Conservation (phyloP, 2,797 vertebrate genomes). For the Siniperca obscura region DNA sequence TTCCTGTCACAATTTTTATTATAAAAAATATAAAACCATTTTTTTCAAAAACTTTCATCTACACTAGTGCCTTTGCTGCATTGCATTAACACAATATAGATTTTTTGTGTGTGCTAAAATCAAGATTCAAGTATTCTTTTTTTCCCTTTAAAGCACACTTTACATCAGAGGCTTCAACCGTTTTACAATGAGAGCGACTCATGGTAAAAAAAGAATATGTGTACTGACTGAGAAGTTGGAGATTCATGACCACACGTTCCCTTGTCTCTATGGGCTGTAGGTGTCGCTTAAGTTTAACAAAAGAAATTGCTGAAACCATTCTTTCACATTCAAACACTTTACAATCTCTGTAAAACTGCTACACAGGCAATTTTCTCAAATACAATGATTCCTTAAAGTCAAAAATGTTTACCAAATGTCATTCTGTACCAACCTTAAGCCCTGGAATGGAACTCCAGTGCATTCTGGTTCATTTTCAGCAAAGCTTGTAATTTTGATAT, state of each 20-base stretch:
- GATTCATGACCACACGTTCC: neutral
- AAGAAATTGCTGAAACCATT: neutral
- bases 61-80: too few species aligned
- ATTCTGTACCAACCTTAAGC: neutral
- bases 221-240: neutral
- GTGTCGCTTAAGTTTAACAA: neutral
- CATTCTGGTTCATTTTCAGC: neutral
- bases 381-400: neutral
- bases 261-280: neutral
- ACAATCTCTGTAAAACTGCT: neutral
- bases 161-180: too few species aligned
- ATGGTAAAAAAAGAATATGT: neutral
- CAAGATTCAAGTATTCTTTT: too few species aligned
- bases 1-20: too few species aligned
- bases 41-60: too few species aligned
- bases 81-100: too few species aligned
- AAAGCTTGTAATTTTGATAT: neutral
- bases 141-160: too few species aligned
- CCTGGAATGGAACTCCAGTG: neutral
- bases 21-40: too few species aligned
- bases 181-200: neutral
- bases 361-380: neutral
- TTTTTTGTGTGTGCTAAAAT: too few species aligned
- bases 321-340: neutral
- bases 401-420: conserved; percentile 4